These are phyloP conservation scores for Uria aalge DNA, from an alignment of 2,113 vertebrate genomes.

Conservation along the genomic window DNA sequence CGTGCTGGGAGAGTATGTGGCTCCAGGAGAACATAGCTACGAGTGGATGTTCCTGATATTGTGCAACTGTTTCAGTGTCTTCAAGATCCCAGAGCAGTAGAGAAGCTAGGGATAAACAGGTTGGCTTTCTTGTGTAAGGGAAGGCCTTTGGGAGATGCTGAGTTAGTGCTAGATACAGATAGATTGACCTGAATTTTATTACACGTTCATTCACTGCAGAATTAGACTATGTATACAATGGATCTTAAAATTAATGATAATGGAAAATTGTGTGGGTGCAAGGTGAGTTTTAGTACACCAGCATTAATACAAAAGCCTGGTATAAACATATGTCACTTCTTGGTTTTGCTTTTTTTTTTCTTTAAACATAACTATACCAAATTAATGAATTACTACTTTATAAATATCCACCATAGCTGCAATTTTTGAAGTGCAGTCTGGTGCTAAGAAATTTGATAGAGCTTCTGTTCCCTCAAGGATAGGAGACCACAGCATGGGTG, in stretches of 20 bases:
- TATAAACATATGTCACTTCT: neutral
- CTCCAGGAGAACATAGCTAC: neutral
- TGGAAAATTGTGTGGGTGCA: neutral
- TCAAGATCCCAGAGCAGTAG: neutral
- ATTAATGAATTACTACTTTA: neutral
- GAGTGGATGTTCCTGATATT: neutral
- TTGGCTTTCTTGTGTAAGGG: neutral
- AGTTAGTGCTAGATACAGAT: neutral
- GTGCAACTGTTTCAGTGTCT: neutral
- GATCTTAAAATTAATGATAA: neutral
- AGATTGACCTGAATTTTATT: neutral
- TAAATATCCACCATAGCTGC: neutral
- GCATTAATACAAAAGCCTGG: neutral
- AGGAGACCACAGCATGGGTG: neutral
- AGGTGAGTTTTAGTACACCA: neutral
- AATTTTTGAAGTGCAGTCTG: neutral
- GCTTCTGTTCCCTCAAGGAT: neutral
- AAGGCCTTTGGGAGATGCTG: neutral
- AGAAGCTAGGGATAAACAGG: neutral
- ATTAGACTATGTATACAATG: neutral
- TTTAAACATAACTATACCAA: neutral
- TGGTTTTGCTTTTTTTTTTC: neutral
- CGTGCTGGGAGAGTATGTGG: neutral
- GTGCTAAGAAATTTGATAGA: neutral
- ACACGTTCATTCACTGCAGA: neutral